Evolutionary conservation across 2,113 vertebrate species (phyloP), one percentile per base, ranked within the genome.

Genomic region (Odontophorus gujanensis): DNA sequence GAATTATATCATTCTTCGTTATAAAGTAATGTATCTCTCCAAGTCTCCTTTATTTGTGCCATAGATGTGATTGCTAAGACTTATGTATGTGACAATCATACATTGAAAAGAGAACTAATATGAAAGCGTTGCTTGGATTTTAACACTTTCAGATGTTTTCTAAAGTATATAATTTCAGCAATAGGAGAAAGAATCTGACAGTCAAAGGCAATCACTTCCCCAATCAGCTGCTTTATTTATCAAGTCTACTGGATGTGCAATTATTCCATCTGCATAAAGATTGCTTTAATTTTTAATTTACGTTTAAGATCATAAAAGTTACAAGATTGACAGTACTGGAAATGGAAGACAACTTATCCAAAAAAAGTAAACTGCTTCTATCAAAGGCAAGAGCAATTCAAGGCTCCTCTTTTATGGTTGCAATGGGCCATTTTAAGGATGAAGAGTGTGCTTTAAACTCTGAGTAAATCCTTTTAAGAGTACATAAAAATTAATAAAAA

Each of bases 141-240:
- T 88, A 61, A 77, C 86, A 95, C n/a, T 82, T 94, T 67, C 55
- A 77, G 68, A 65, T 68, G 34, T 73, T 85, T 94, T 85, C 76
- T 68, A 36, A 84, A 85, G 43, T 72, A 63, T 89, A 36, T 47
- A 85, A 91, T 90, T 95, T 94, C 67, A 78, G 50, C 66, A 85
- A 67, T 9, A 72, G 40, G 28, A 53, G 40, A 85, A 87, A 93
- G 25, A 93, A 88, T 84, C 26, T 87, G 59, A 80, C n/a, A 91
- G 86, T 84, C 58, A 91, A 81, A 94, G 53, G 53, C 51, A 93
- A 95, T 91, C 53, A 91, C 20, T 91, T 93, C 71, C 85, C 82
- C 74, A 87, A 57, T 94, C 87, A 95, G 51, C 34, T 73, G 16
- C 63, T 67, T 87, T 94, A 92, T 95, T 96, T 89, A 90, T 53